These are phyloP conservation scores for Galbula dea DNA, from an alignment of 2,113 vertebrate genomes.

Conservation along the genomic window DNA sequence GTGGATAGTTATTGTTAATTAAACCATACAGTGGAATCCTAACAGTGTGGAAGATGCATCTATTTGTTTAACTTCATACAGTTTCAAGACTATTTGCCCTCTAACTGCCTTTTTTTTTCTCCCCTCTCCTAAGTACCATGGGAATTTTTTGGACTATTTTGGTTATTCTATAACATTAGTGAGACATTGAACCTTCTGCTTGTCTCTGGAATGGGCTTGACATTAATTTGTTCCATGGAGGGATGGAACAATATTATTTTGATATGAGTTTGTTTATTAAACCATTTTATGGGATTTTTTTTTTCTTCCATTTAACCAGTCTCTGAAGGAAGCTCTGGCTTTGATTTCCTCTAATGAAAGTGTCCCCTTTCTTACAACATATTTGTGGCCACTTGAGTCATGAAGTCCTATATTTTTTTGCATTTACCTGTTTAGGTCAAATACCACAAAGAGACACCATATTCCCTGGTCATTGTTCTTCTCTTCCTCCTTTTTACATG, in stretches of 20 bases:
- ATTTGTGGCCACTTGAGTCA: neutral
- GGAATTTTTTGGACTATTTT: neutral
- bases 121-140: neutral
- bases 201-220: neutral
- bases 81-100: neutral
- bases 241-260: neutral
- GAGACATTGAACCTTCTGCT: neutral
- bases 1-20: conserved; percentile 32
- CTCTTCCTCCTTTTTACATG: neutral
- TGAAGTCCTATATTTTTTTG: neutral
- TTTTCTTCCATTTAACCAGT: neutral
- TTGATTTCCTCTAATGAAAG: conserved; percentile 9
- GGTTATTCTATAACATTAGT: neutral
- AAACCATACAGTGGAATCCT: conserved; percentile 2
- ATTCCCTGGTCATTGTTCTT: neutral
- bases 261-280: conserved; percentile 46
- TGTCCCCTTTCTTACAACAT: neutral
- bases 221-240: neutral
- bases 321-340: conserved; percentile 13
- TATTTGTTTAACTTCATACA: neutral
- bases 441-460: neutral
- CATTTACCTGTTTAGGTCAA: neutral
- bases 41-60: rapidly evolving
- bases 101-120: neutral
- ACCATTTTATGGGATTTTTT: neutral